Evolutionary conservation across 2,113 vertebrate genomes (phyloP), one percentile per base, ranked within the genome.

Genomic region (Osmerus mordax): DNA sequence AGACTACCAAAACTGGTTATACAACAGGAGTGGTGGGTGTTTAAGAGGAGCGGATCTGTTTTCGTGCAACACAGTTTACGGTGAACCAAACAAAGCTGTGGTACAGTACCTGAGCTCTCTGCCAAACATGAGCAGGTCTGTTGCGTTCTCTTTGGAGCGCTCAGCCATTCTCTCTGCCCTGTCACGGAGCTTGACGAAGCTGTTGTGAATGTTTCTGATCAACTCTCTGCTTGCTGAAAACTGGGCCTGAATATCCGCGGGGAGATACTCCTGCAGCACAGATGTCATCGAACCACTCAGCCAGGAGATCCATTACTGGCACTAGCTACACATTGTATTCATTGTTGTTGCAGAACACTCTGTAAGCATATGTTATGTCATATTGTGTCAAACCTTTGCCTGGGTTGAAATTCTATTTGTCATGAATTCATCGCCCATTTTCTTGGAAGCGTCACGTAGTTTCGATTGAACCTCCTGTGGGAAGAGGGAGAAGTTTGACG

Each of bases 401-500:
- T 87, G 93, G 0, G 94, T 88, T 68, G 97, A 94, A 64, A 94
- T 86, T 84, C 88, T 92, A 82, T 94, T 97, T 15, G 90, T 97
- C 92, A 97, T 85, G 86, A 98, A 99, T 77, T 99, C 97, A 28
- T 99, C 97, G 2, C 97, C 97, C 0, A 89, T 90, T 78, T 93
- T 93, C 83, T 95, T 97, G 70, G 91, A 94, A 23, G 93, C 69
- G 58, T 99, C 97, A 47, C 94, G 94, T 70, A 99, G 88, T 86
- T 93, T 97, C 79, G 89, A 91, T 86, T 99, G 97, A 78, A 99
- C 93, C 36, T 99, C 97, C 97, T 99, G 84, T 72, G 60, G 75
- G 84, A 71, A 70, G 54, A 52, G 25, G 55, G 16, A 23, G 59
- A 70, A 15, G 41, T 73, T 53, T 55, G 54, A 1, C 28, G 36